Evolutionary conservation across 2,113 vertebrate genomes (phyloP).

Genomic region (Solea solea): DNA sequence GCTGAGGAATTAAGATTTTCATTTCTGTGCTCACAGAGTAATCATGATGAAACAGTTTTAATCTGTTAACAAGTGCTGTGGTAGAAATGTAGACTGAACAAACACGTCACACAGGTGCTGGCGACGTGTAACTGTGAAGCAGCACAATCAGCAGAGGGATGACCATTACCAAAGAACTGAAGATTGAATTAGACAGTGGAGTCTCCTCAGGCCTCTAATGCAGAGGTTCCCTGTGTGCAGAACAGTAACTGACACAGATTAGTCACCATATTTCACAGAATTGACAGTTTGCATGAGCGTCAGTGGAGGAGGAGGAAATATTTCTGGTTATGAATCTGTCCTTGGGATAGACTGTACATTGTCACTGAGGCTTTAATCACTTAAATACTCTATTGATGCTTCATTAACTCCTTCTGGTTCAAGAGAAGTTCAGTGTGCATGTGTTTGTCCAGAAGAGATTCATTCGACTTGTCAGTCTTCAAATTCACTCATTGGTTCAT

Average conservation of each 20-base stretch:
- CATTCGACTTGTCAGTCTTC: too few relatives aligned
- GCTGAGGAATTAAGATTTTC: too few relatives aligned
- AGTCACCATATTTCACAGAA: slow-evolving; percentile 16
- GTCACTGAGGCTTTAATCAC: slow-evolving; percentile 30
- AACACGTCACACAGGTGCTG: neutral
- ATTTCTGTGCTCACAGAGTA: neutral
- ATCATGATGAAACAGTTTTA: neutral
- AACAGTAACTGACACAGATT: slow-evolving; percentile 18
- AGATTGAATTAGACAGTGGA: slow-evolving; percentile 29
- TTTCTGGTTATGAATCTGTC: slow-evolving; percentile 29
- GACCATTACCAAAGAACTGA: neutral
- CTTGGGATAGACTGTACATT: slow-evolving; percentile 13
- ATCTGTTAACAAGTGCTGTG: neutral
- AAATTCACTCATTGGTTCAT: too few relatives aligned
- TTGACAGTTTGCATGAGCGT: slow-evolving; percentile 24
- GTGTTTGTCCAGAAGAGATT: neutral
- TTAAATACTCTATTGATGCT: slow-evolving; percentile 45
- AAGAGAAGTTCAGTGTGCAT: slow-evolving; percentile 12
- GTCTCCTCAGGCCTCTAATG: neutral
- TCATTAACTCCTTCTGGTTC: slow-evolving; percentile 6
- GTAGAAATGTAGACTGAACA: neutral
- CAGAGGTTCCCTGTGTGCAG: neutral
- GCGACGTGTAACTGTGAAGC: neutral
- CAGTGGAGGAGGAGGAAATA: slow-evolving; percentile 8
- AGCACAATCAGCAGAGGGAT: too few relatives aligned